These are phyloP conservation scores for Axis porcinus DNA, from an alignment of 2,113 vertebrate species.

Conservation along the genomic window DNA sequence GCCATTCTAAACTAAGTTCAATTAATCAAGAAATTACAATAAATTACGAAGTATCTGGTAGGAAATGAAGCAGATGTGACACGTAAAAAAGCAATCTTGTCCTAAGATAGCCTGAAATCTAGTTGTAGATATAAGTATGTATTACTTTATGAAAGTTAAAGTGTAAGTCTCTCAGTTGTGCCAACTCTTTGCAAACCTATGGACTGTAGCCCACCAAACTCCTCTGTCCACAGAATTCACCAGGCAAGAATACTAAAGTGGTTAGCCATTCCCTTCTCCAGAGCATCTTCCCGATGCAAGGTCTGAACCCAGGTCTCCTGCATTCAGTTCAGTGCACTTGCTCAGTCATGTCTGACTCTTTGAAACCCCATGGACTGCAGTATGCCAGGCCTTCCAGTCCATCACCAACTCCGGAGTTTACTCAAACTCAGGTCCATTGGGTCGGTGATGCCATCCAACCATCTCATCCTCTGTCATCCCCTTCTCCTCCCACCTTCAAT, in stretches of 20 bases:
- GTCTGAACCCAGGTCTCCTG: neutral
- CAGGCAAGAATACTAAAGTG: neutral
- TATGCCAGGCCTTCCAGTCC: rapidly evolving
- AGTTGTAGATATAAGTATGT: neutral
- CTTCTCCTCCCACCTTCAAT: neutral
- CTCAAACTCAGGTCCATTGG: neutral
- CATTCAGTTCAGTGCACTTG: neutral
- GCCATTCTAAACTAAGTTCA: neutral
- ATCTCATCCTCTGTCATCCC: neutral
- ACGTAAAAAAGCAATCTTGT: neutral
- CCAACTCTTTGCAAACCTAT: neutral
- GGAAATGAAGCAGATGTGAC: neutral
- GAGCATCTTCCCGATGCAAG: neutral
- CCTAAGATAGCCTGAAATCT: neutral
- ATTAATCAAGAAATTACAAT: neutral
- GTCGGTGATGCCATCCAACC: neutral
- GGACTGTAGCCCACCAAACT: neutral
- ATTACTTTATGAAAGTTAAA: neutral
- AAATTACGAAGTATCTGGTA: neutral
- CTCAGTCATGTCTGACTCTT: neutral
- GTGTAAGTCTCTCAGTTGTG: neutral
- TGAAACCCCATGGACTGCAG: neutral
- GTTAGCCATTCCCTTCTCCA: neutral
- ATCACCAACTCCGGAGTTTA: neutral
- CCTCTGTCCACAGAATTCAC: neutral